phyloP scores from a whole-genome alignment of 2,888 invertebrate genomes.

The Allygus modestus region DNA sequence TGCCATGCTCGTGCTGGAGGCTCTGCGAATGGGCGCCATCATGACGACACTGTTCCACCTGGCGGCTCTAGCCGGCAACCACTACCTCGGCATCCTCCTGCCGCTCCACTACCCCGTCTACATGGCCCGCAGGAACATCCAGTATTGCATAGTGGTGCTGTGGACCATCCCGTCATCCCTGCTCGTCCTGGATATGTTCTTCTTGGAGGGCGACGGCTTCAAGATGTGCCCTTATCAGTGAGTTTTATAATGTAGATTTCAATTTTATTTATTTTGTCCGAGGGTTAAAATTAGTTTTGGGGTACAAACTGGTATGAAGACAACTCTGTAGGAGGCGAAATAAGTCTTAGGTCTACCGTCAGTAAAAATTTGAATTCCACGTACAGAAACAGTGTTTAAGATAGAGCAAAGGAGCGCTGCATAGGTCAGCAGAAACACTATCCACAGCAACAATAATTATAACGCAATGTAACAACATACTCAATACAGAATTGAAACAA shows the following conservation, averaged over 20 bases:
- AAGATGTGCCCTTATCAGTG: slow-evolving; percentile 30
- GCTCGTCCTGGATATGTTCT: slow-evolving; percentile 77
- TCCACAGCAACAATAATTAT: too few relatives aligned
- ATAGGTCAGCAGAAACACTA: too few relatives aligned
- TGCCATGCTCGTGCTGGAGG: slow-evolving; percentile 74
- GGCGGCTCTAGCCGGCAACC: slow-evolving; percentile 81
- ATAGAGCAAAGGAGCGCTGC: too few relatives aligned
- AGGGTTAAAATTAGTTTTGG: too few relatives aligned
- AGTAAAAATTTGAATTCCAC: too few relatives aligned
- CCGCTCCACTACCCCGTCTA: slow-evolving; percentile 82
- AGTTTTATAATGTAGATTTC: slow-evolving; percentile 17
- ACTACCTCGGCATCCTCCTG: slow-evolving; percentile 81
- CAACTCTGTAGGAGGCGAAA: too few relatives aligned
- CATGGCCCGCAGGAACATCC: slow-evolving; percentile 77
- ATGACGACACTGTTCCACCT: slow-evolving; percentile 81
- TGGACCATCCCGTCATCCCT: slow-evolving; percentile 79
- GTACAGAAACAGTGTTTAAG: too few relatives aligned
- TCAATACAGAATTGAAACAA: too few relatives aligned
- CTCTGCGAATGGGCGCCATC: slow-evolving; percentile 78
- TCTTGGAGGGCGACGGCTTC: slow-evolving; percentile 71
- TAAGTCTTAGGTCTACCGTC: too few relatives aligned
- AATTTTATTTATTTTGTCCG: too few relatives aligned
- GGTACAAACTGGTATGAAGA: too few relatives aligned
- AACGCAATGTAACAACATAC: too few relatives aligned
- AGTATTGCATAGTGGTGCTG: slow-evolving; percentile 76